Evolutionary conservation across 2,888 invertebrate genomes (phyloP), one percentile per base, ranked within the genome.

Genomic region (Harpalus rubripes): DNA sequence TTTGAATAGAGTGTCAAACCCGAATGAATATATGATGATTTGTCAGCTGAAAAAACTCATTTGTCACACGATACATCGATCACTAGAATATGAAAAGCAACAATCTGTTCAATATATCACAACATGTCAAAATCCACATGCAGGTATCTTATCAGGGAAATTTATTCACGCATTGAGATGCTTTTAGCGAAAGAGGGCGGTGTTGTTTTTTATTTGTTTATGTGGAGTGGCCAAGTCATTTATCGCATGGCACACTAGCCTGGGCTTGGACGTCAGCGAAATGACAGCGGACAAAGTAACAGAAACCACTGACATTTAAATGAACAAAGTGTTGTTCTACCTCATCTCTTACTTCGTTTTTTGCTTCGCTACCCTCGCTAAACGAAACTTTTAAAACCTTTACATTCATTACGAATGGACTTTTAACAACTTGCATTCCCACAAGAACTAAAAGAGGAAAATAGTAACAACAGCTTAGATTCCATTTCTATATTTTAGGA

Each of bases 231-330:
- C 18, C 61, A 41, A 61, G 58, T 32, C 63, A 81, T 81, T 81
- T 65, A 81, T 81, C 81, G 68, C 81, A 63, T 52, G 3, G 32
- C 32, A 32, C 32, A 32, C 32, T 32, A 32, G 32, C 32, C 32
- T 32, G 32, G 22, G 61, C 15, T 26, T 26, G 16, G 59, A 16
- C 81, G 63, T 63, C 81, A 81, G 39, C 26, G 18, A 18, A 61
- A 81, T 81, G 81, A 81, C 81, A 81, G 81, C 81, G n/a, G 65
- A 65, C 81, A 44, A 81, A 81, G 81, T 81, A 52, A 15, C 61
- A 80, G 15, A 68, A 63, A 65, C 81, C 81, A 81, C 81, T 65
- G 68, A 81, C 68, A 81, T 81, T 81, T 81, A 81, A 81, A 63
- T 81, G 81, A 81, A 61, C 61, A 63, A 74, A 61, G 63, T 79